phyloP scores from a whole-genome alignment of 2,113 vertebrate species.

The pig (Sus scrofa) region T2T-Sscrofa CM000814.6:42359501-42360000 shows the following conservation, averaged over 20 bases:
- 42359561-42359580: no score
- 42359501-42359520: no score
- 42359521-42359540: no score
- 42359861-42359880: neutral
- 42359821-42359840: neutral
- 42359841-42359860: neutral
- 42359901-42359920: neutral
- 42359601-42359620: no score
- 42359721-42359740: no score
- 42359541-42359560: no score
- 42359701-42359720: no score
- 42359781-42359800: neutral
- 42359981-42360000: neutral
- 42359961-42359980: neutral
- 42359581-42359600: no score
- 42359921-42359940: neutral
- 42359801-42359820: neutral
- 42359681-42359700: no score
- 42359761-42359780: conserved; percentile 36
- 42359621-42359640: no score
- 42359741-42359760: neutral
- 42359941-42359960: neutral
- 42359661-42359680: no score
- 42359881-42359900: neutral
- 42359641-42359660: no score